Base-by-base conservation (phyloP, 2,797 vertebrate genomes). In the Ctenopoma multispine region DNA sequence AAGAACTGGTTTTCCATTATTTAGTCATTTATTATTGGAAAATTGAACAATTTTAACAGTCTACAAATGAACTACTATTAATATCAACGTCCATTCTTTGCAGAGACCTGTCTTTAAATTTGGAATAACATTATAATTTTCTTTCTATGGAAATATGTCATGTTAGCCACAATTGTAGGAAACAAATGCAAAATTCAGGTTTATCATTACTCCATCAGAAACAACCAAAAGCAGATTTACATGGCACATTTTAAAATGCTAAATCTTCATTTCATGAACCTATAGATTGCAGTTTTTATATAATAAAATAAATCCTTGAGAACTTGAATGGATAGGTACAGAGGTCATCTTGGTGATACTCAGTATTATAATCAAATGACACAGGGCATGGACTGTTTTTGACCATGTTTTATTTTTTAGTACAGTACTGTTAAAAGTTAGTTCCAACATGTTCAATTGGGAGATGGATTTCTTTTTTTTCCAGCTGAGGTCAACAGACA, bases 341-440 rank as follows among this genome's bases (percentile, higher is more conserved):
- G 18, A 46, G 1, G 11, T 20, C 27, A 24, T 51, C 1, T 62
- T 51, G 7, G 27, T 12, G 9, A n/a, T n/a, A n/a, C n/a, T 51
- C 44, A 20, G 13, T 24, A 24, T 57, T 72, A 12, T 63, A 83
- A 92, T 86, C 77, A 91, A 86, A 60, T 49, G 64, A 89, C 80
- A 89, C 88, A 36, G 29, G 55, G 41, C 21, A n/a, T 53, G 43
- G 69, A 51, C 57, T 75, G 77, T 88, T 93, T 91, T 92, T 90
- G 88, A 93, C 80, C 89, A 93, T 78, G 77, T 89, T 91, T 91
- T 91, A 91, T 84, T 88, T 87, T 92, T 93, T 93, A 94, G 92
- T 93, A 94, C 92, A 93, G 92, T 92, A 93, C 93, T 93, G 92
- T 93, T 94, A 94, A 94, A 93, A 93, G 93, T 94, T 93, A 94